Evolutionary conservation across 2,797 vertebrate species (phyloP), one percentile per base, ranked within the genome.

Genomic region (Octomys mimax): DNA sequence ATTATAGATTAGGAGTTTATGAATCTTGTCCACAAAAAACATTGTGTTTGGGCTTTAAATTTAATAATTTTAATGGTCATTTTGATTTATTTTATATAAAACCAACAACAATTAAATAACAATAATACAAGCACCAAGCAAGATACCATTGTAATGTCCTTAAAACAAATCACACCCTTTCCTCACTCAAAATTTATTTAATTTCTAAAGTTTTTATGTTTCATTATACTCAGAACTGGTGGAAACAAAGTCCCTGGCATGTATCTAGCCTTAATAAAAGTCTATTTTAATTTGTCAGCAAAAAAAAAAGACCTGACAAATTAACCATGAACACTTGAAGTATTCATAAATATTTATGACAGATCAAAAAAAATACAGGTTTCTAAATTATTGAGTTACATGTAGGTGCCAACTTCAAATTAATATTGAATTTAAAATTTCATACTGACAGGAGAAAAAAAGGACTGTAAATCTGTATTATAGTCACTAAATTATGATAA

Each of bases 361-460:
- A 82, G 68, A 75, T 83, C 4, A 61, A 95, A 82, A 96, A 52
- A 80, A 0, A 71, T 16, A 11, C 54, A 80, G 33, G 70, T 13
- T 54, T 92, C 81, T 9, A 92, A 96, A 86, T 68, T 62, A 8
- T n/a, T 84, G 28, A 97, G 97, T 92, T 89, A 13, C 4, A 89
- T 49, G 0, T 49, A 96, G 12, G 22, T 26, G 39, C 59, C 89
- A 75, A 66, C 57, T 97, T 52, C 52, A 94, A 11, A 52, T 81
- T 7, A 49, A 84, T 85, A 71, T 90, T 95, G 75, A 3, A 73
- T n/a, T 95, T 33, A 81, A 95, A 96, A 24, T 0, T 33, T 91
- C 62, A 92, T 66, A 61, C 59, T 64, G 18, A 84, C 81, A 90
- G 31, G 75, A 94, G 42, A 81, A 87, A 95, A 95, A 82, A 66